Conservation (phyloP, 2,888 invertebrate genomes). For the Caenorhabditis uteleia region DNA sequence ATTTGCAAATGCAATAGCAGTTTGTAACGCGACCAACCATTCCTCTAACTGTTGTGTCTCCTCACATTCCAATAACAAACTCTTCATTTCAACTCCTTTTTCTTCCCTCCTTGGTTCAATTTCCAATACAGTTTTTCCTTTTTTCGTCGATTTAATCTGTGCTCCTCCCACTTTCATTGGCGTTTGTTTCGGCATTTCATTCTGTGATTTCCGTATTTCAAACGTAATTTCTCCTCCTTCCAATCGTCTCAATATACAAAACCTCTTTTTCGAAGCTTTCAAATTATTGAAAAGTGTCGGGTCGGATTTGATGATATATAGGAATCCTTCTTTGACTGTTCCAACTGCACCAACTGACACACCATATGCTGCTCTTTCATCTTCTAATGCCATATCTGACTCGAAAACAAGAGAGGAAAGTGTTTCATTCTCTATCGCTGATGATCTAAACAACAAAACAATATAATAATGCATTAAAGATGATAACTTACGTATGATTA, state of each 20-base stretch:
- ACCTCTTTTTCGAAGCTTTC: slow-evolving; percentile 62
- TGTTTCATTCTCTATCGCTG: slow-evolving; percentile 45
- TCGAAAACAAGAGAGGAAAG: slow-evolving; percentile 61
- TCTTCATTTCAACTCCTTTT: slow-evolving; percentile 22
- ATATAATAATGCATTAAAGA: slow-evolving; percentile 2
- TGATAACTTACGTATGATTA: slow-evolving; percentile 24
- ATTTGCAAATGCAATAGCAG: slow-evolving; percentile 50
- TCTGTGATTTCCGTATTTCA: slow-evolving; percentile 45
- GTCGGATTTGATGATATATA: slow-evolving; percentile 57
- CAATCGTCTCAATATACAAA: slow-evolving; percentile 54
- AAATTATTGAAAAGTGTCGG: slow-evolving; percentile 59
- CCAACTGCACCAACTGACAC: slow-evolving; percentile 15
- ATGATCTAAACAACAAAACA: slow-evolving; percentile 34
- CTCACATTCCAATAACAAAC: slow-evolving; percentile 38
- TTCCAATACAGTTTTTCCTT: slow-evolving; percentile 61
- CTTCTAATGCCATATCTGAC: slow-evolving; percentile 61
- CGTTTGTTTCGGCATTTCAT: slow-evolving; percentile 31
- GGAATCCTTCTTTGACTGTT: slow-evolving; percentile 42
- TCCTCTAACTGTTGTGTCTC: slow-evolving; percentile 37
- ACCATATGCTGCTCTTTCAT: slow-evolving; percentile 49
- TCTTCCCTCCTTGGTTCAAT: slow-evolving; percentile 7
- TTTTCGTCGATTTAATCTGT: slow-evolving; percentile 61
- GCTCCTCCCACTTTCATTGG: slow-evolving; percentile 56
- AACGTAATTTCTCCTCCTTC: slow-evolving; percentile 56
- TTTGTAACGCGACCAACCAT: slow-evolving; percentile 47